These are phyloP conservation scores for Tauraco hartlaubi DNA, from an alignment of 2,797 vertebrate genomes.

Conservation along the genomic window DNA sequence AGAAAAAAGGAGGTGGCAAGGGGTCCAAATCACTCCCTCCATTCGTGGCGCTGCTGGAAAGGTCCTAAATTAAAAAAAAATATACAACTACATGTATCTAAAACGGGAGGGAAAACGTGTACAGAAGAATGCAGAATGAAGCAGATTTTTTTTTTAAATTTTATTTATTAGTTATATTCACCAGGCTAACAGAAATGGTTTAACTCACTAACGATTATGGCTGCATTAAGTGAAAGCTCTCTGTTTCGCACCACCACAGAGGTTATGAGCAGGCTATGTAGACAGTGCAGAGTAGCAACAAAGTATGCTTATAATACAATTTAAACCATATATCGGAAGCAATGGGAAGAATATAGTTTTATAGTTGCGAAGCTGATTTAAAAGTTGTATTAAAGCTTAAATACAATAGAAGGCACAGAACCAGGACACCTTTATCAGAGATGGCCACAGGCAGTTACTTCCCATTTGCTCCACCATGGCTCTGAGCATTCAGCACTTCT, in stretches of 20 bases:
- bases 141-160: not conserved
- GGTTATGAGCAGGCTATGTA: not conserved
- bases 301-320: not conserved
- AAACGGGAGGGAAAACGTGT: not conserved
- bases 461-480: rapidly evolving
- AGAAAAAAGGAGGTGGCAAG: no score
- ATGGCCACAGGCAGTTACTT: not conserved
- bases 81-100: not conserved
- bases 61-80: not conserved
- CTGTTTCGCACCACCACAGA: not conserved
- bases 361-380: not conserved
- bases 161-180: not conserved
- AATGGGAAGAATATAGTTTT: not conserved
- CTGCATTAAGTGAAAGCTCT: not conserved
- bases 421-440: not conserved
- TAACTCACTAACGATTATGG: not conserved
- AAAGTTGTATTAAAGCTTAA: not conserved
- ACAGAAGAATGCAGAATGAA: not conserved
- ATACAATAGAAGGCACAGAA: not conserved
- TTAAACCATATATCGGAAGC: not conserved
- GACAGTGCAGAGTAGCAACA: not conserved
- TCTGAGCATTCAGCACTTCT: not conserved
- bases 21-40: not conserved
- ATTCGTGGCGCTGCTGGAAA: not conserved
- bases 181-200: not conserved